phyloP scores from a whole-genome alignment of 35 echinoderm and acorn worm genomes.

The Apostichopus californicus region DNA sequence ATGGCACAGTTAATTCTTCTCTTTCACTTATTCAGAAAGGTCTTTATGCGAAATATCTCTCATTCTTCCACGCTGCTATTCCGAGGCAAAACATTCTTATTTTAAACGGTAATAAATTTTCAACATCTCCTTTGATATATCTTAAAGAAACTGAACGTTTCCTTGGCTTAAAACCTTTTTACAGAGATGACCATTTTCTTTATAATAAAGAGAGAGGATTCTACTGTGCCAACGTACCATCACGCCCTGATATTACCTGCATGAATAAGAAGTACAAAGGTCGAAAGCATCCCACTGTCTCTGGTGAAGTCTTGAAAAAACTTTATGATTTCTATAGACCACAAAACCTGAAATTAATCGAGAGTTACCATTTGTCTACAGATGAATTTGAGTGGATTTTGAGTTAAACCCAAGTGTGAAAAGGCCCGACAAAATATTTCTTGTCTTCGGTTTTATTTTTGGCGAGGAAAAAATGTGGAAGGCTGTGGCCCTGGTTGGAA shows the following conservation, averaged over 20 bases:
- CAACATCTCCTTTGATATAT: background rate
- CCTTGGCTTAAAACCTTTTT: conserved; percentile 38
- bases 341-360: background rate
- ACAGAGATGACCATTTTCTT: conserved; percentile 30
- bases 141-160: conserved; percentile 52
- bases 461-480: too few species aligned
- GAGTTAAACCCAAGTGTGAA: background rate
- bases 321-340: conserved; percentile 45
- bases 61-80: background rate
- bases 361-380: background rate
- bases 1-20: conserved; percentile 38
- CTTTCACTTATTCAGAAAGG: conserved; percentile 45
- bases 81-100: conserved; percentile 46
- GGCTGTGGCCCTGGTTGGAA: too few species aligned
- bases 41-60: conserved; percentile 53
- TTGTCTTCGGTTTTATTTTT: too few species aligned
- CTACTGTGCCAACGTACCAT: conserved; percentile 10
- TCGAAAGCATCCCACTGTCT: conserved; percentile 22
- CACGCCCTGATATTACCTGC: conserved; percentile 11
- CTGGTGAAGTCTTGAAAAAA: conserved; percentile 16
- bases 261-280: conserved; percentile 25
- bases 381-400: conserved; percentile 32
- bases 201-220: conserved; percentile 39
- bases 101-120: conserved; percentile 44
- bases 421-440: too few species aligned